Base-by-base conservation (phyloP, 2,797 vertebrate species). In the Manis pentadactyla region DNA sequence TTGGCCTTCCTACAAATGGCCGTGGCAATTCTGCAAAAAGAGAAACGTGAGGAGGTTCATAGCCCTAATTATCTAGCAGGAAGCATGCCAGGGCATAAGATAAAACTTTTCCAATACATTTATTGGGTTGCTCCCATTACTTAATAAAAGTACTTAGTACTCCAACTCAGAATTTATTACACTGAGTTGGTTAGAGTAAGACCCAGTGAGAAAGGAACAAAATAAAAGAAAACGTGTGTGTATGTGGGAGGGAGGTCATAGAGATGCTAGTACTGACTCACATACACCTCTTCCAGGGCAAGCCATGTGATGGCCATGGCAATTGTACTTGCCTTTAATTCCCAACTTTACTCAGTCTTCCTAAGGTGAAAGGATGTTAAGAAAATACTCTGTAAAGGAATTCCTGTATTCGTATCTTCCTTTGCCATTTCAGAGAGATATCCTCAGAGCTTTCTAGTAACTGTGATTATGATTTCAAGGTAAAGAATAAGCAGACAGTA, bases 401-500 rank as follows among this genome's bases (percentile, higher is more conserved):
- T 81, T 90, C 15, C 4, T 55, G 37, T 9, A 39, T 27, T 61
- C 17, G 66, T 79, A 51, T 85, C 34, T 85, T 85, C 23, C 81
- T 73, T 90, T 71, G 64, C 29, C 64, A 37, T 55, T 71, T 73
- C 55, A 53, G 59, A 63, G 85, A 46, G 61, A 34, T 83, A 42
- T 57, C 34, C 71, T 85, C 39, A 79, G 31, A 68, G 29, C 3
- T 27, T 55, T 55, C 31, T 46, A 84, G 49, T 51, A 94, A 74
- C 11, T 37, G 23, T 71, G 63, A 90, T 39, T 71, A 21, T 77
- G 39, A 85, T 94, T 69, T 90, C 82, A 90, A 93, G 79, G 55
- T n/a, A 39, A 83, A 49, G 74, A 71, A 42, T 83, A 55, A 86
- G 46, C 63, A 79, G 82, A 68, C 25, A 77, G 7, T 46, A 71